Percentiles rank a stretch among this genome's conserved stretches.
Evolutionary conservation across 1,140 invertebrate species (phyloP).

Genomic region (Ladona fulva): DNA sequence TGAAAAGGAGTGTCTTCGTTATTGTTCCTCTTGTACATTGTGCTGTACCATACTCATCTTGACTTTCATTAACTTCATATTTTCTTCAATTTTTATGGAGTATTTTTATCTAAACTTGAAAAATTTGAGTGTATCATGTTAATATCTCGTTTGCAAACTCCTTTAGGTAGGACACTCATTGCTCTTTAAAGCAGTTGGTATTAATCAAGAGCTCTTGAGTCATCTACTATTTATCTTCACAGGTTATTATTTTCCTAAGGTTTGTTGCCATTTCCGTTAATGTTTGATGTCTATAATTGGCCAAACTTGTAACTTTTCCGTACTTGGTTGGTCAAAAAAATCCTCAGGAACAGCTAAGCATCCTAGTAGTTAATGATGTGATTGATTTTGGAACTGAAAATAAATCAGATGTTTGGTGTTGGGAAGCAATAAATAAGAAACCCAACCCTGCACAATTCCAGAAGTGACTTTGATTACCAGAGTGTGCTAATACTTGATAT

Average conservation of each 20-base stretch:
- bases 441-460: slow-evolving; percentile 5
- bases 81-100: slow-evolving; percentile 7
- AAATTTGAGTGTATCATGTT: background rate
- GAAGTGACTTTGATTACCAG: slow-evolving; percentile 1
- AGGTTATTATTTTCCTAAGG: background rate
- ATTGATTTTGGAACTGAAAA: slow-evolving; percentile 2
- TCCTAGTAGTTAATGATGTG: background rate
- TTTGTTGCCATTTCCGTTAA: background rate
- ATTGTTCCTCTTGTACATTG: slow-evolving; percentile 1
- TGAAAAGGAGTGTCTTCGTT: background rate
- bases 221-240: background rate
- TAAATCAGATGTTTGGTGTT: background rate
- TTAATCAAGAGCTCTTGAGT: background rate
- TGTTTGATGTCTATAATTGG: background rate
- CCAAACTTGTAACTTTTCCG: too few species aligned
- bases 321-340: background rate
- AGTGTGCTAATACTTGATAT: background rate
- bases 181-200: background rate
- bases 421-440: background rate
- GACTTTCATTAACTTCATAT: background rate
- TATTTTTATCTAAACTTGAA: background rate
- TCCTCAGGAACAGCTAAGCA: background rate
- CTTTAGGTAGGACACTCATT: background rate
- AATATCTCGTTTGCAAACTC: background rate
- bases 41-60: background rate